Percentiles rank a stretch among this genome's conserved stretches.
Evolutionary conservation across 2,888 invertebrate genomes (phyloP).

Genomic region (Sphecodes monilicornis): DNA sequence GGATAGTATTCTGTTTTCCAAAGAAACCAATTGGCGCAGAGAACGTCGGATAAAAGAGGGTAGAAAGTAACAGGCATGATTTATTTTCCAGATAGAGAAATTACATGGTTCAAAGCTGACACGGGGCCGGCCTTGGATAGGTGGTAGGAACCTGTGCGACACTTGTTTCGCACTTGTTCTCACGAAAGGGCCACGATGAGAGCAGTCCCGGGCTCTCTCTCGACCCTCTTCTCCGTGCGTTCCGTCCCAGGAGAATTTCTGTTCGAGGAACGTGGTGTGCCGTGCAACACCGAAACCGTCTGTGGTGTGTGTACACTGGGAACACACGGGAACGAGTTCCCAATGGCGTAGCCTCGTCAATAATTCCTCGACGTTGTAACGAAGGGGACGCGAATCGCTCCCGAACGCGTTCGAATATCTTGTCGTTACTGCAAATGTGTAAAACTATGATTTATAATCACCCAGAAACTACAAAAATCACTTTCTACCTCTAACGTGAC

Average conservation of each 20-base stretch:
- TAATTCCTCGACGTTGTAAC: neutral
- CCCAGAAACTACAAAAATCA: neutral
- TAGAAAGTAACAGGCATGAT: slow-evolving; percentile 44
- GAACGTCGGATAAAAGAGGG: slow-evolving; percentile 26
- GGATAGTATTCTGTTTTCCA: neutral
- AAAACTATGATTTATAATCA: neutral
- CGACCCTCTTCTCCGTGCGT: slow-evolving; percentile 71
- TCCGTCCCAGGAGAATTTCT: slow-evolving; percentile 73
- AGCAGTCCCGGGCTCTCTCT: slow-evolving; percentile 45
- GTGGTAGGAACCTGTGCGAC: slow-evolving; percentile 75
- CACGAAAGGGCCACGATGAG: slow-evolving; percentile 73
- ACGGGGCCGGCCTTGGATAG: slow-evolving; percentile 28
- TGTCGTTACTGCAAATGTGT: neutral
- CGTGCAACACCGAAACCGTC: slow-evolving; percentile 59
- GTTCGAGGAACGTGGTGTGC: slow-evolving; percentile 63
- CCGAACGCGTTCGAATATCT: neutral
- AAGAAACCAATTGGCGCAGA: neutral
- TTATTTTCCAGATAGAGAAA: slow-evolving; percentile 52
- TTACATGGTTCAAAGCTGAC: slow-evolving; percentile 50
- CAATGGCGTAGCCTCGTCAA: slow-evolving; percentile 62
- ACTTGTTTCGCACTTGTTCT: slow-evolving; percentile 81
- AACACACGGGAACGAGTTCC: slow-evolving; percentile 38
- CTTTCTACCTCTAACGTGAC: neutral
- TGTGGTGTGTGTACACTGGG: slow-evolving; percentile 47
- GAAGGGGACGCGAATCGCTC: neutral